Conservation (phyloP, 2,797 vertebrate species). For the Paedocypris micromegethes region DNA sequence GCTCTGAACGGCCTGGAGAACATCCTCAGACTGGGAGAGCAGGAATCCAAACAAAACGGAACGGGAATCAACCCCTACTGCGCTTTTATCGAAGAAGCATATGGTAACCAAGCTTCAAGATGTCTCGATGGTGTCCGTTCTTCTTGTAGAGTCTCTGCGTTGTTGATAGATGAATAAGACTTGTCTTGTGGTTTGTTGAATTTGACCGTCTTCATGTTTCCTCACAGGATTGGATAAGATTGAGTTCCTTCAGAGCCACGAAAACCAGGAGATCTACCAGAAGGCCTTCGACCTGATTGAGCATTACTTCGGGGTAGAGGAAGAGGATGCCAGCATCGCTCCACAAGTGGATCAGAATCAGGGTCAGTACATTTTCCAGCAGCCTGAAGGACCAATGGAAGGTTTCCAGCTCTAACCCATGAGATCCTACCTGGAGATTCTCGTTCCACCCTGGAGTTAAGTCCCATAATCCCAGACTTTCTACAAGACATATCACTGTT, state of each 20-base stretch:
- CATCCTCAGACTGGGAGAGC: slow-evolving; percentile 83
- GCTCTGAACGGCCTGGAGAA: slow-evolving; percentile 89
- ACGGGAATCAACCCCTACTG: slow-evolving; percentile 83
- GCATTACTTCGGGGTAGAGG: slow-evolving; percentile 82
- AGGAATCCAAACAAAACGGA: slow-evolving; percentile 83
- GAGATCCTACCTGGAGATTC: slow-evolving; percentile 18
- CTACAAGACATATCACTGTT: slow-evolving; percentile 21
- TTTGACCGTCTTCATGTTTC: not conserved
- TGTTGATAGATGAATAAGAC: not conserved
- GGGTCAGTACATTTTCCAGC: slow-evolving; percentile 85
- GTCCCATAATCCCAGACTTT: slow-evolving; percentile 60
- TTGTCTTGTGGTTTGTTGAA: not conserved
- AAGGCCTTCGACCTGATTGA: slow-evolving; percentile 85
- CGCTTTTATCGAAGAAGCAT: slow-evolving; percentile 85
- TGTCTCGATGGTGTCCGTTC: not conserved
- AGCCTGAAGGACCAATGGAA: slow-evolving; percentile 82
- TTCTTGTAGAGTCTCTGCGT: too few relatives aligned
- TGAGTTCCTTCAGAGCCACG: slow-evolving; percentile 83
- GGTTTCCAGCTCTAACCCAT: slow-evolving; percentile 77
- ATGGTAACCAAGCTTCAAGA: slow-evolving; percentile 64
- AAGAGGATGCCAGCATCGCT: slow-evolving; percentile 79
- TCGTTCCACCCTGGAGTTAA: slow-evolving; percentile 9
- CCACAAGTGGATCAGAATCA: slow-evolving; percentile 85
- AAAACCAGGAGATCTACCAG: slow-evolving; percentile 86
- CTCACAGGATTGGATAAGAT: slow-evolving; percentile 81